phyloP scores from a whole-genome alignment of 1,140 invertebrate genomes.

The Apis laboriosa region DNA sequence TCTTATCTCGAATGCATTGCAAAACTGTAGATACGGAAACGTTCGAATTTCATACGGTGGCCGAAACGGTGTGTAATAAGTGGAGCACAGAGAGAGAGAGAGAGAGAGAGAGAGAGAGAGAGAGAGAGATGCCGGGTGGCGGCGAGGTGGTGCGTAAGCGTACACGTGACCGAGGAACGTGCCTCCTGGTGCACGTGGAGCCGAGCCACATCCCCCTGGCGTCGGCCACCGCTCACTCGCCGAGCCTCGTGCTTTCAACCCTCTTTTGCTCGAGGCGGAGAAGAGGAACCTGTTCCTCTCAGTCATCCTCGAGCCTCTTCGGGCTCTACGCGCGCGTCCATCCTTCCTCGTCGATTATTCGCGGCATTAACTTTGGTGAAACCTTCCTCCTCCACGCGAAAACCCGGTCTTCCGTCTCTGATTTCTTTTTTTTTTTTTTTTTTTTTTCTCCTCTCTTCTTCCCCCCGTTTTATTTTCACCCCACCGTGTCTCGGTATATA shows the following conservation, averaged over 20 bases:
- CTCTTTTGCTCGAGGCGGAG: slow-evolving; percentile 58
- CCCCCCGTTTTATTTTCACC: background rate
- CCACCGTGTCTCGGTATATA: background rate
- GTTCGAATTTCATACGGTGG: slow-evolving; percentile 25
- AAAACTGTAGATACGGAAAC: no score
- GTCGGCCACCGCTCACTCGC: slow-evolving; percentile 40
- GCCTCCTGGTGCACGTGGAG: slow-evolving; percentile 74
- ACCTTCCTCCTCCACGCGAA: background rate
- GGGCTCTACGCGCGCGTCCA: slow-evolving; percentile 44
- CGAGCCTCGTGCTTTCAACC: slow-evolving; percentile 62
- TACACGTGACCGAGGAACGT: slow-evolving; percentile 77
- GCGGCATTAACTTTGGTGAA: background rate
- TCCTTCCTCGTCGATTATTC: slow-evolving; percentile 6
- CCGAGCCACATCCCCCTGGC: slow-evolving; percentile 45
- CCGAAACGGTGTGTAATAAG: no score
- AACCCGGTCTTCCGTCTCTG: background rate
- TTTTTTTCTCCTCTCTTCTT: no score
- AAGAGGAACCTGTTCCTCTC: slow-evolving; percentile 60
- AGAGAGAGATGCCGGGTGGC: no score
- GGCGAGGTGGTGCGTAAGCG: slow-evolving; percentile 28
- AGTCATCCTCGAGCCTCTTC: slow-evolving; percentile 63
- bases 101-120: no score
- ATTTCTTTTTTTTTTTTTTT: background rate
- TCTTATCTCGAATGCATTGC: no score
- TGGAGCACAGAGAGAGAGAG: no score